Conservation (phyloP, 2,797 vertebrate genomes). For the Acrossocheilus fasciatus region DNA sequence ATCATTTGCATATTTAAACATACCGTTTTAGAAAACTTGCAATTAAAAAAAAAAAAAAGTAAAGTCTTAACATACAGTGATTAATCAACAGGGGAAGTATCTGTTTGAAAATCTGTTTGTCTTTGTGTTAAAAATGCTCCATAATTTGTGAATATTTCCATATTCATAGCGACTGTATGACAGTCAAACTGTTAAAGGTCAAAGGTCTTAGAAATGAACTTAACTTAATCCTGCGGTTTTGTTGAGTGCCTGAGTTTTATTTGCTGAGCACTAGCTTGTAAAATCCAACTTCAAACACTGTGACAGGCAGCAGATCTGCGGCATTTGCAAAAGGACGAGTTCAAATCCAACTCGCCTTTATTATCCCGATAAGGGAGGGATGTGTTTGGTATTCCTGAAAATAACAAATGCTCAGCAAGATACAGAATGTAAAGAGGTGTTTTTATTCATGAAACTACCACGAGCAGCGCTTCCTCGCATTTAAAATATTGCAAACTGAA, state of each 20-base stretch:
- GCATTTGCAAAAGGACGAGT: slow-evolving; percentile 17
- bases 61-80: not conserved
- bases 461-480: not conserved
- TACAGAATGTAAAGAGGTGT: slow-evolving; percentile 15
- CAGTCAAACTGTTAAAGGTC: slow-evolving; percentile 9
- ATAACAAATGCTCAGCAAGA: slow-evolving; percentile 38
- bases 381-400: slow-evolving; percentile 39
- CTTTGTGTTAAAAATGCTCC: not conserved
- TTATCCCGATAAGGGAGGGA: slow-evolving; percentile 11
- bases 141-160: not conserved
- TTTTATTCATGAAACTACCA: slow-evolving; percentile 27
- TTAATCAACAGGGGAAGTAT: not conserved
- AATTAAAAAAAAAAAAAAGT: no score
- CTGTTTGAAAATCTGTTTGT: not conserved
- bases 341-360: slow-evolving; percentile 28
- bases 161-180: not conserved
- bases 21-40: not conserved
- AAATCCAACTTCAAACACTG: slow-evolving; percentile 39
- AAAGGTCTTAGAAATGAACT: not conserved
- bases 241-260: slow-evolving; percentile 8
- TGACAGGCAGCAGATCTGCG: slow-evolving; percentile 25
- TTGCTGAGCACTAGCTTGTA: slow-evolving; percentile 29
- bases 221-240: not conserved
- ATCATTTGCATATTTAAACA: not conserved
- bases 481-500: slow-evolving; percentile 27